Base-by-base conservation (phyloP, 2,113 vertebrate species). In the Oceanodroma tethys region DNA sequence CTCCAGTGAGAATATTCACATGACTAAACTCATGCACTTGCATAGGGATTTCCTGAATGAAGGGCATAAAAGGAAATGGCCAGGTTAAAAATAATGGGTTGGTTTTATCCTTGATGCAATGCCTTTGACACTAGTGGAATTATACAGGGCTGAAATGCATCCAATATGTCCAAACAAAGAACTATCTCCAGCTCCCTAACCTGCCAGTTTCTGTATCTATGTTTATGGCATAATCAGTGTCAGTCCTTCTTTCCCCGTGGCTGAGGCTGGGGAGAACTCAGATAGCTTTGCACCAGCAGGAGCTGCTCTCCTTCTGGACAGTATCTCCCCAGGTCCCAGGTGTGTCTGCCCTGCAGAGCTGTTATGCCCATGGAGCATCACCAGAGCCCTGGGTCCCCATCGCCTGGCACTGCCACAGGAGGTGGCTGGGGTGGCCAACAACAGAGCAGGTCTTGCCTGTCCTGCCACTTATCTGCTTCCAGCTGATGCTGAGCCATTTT, bases 51-150 rank as follows among this genome's bases (percentile, higher is more conserved):
- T 96, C 86, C 95, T 76, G 95, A 81, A 73, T 63, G 45, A 94
- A 84, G 91, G 94, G 83, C 96, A 95, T 3, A 9, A 43, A 80
- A 85, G 94, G 86, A 67, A 97, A 93, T 1, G 10, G 74, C 81
- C 87, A 93, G 81, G 89, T 93, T 94, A 96, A 97, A 96, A 96
- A 96, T 95, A 95, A 60, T 72, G 89, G n/a, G 29, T 20, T 90
- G 59, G 25, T 18, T 91, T 95, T 83, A 66, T 85, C 71, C 91
- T 87, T 92, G 82, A 7, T 90, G 95, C 75, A 73, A 90, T 36
- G 92, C 86, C 72, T 68, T 38, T 95, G 92, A 60, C 75, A 82
- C 84, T 80, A 93, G 89, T 97, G 96, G 96, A 97, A 95, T 97
- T 97, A 50, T 87, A 93, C 95, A 93, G 89, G 66, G 29, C 86